Base-by-base conservation (phyloP, 2,113 vertebrate genomes). In the Ceratotherium simum region DNA sequence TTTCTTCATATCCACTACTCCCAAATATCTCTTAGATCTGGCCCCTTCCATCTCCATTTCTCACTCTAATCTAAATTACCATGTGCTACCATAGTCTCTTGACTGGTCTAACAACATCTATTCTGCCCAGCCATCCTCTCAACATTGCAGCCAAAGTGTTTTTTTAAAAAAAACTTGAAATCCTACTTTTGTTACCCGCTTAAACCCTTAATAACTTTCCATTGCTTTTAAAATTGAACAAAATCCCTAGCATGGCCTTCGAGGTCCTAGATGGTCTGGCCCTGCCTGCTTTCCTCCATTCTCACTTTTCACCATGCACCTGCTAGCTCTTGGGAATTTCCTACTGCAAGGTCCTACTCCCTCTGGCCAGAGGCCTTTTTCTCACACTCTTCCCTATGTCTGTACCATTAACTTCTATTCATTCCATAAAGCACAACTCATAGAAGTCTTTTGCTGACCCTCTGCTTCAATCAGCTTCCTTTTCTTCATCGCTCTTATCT, bases 211-310 rank as follows among this genome's bases (percentile, higher is more conserved):
- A 31, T 60, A 69, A 96, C 39, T 81, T 75, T 18, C 3, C 8
- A 46, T 82, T 78, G 69, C 48, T 87, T 94, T 94, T 51, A 36
- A 94, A 46, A 85, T 29, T 64, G 80, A 96, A 56, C 29, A 33
- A 8, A 73, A 36, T 67, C 29, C 46, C 72, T 39, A 31, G 73
- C 9, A 5, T 73, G 36, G 51, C 5, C 36, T 48, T 21, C 17
- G 20, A 11, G 23, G 36, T 56, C 65, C 39, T 42, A 0, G 29
- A 20, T 27, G 33, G 36, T 48, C 73, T 33, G n/a, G 64, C 23
- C 6, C 29, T 65, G 56, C 8, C 29, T 46, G 25, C 86, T 62
- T 95, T 64, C 75, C 46, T 64, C 64, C 46, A n/a, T 48, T 70
- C 64, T 73, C 5, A 58, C 46, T 60, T 79, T 23, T 6, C 1